phyloP scores from a whole-genome alignment of 2,113 vertebrate genomes.

The Toxotes jaculatrix region DNA sequence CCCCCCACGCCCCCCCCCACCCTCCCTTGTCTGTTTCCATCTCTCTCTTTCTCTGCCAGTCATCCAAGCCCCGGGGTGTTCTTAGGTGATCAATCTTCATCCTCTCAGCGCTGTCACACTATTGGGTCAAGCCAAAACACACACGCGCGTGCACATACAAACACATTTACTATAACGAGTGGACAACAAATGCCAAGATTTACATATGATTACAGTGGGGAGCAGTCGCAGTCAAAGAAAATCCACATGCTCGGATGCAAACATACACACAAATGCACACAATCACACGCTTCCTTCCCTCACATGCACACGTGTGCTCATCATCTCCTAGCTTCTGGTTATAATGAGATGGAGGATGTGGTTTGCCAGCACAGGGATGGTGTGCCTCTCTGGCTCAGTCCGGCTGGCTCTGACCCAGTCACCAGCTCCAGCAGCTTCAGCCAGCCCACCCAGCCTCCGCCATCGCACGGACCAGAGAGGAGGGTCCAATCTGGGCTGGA shows the following conservation, averaged over 20 bases:
- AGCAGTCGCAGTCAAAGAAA: conserved; percentile 21
- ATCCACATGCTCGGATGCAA: conserved; percentile 45
- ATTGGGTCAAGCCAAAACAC: conserved; percentile 62
- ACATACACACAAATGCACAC: conserved; percentile 40
- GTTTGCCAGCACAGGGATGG: conserved; percentile 56
- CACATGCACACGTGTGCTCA: conserved; percentile 46
- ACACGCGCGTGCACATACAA: background rate
- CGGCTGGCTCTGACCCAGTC: conserved; percentile 63
- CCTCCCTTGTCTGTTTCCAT: conserved; percentile 54
- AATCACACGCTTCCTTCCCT: conserved; percentile 19
- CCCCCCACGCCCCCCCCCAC: background rate
- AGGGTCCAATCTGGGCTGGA: conserved; percentile 61
- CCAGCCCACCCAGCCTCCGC: conserved; percentile 64
- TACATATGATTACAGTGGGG: conserved; percentile 73
- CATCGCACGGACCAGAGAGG: conserved; percentile 45
- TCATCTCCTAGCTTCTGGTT: conserved; percentile 62
- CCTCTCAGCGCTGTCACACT: conserved; percentile 72
- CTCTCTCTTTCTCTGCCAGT: conserved; percentile 74
- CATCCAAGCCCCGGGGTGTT: conserved; percentile 74
- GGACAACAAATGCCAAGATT: conserved; percentile 78
- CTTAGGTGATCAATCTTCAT: conserved; percentile 83
- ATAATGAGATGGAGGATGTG: conserved; percentile 68
- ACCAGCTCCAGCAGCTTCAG: conserved; percentile 70
- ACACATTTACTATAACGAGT: conserved; percentile 48
- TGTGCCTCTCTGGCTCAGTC: conserved; percentile 68